Evolutionary conservation across 2,888 invertebrate genomes (phyloP), one percentile per base, ranked within the genome.

Genomic region (Xanthorhoe designata): DNA sequence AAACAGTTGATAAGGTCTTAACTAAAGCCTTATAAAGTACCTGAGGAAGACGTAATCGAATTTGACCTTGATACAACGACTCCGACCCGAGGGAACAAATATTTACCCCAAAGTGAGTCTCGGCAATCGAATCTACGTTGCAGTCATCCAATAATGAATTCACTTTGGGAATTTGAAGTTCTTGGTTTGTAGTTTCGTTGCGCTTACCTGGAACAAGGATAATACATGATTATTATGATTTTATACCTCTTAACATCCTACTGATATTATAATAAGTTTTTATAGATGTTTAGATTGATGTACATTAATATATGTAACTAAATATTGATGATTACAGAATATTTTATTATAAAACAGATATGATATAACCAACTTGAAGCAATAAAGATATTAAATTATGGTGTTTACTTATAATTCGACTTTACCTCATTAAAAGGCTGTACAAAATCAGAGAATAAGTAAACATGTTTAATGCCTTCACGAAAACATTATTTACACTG

Each of bases 131-230:
- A 53, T 67, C 63, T 17, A 64, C 57, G 60, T 52, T 53, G 60
- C 67, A 67, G 59, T 64, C 63, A 67, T 67, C 63, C 52, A 67
- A 61, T 51, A 66, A 59, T 60, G 60, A 49, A 67, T 61, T 55
- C 66, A 55, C 66, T 62, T 38, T 51, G 61, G 24, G 58, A 50
- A 47, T 62, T 51, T 38, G 24, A 52, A n/a, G 18, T 51, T 38
- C 38, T 15, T 19, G 52, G 38, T 42, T 49, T 24, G 55, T 17
- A 47, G 47, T 52, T 55, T 17, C 38, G 52, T 29, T 32, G 50
- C 19, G n/a, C 59, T 67, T 67, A 67, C 67, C 67, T 67, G 67
- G 18, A 67, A 67, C 67, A 63, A 66, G 6, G 45, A 64, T 50
- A 64, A 42, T 7, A 32, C 7, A 29, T 13, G 0, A 49, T 49